Conservation (phyloP, 2,888 invertebrate genomes). For the Agrypnus murinus region DNA sequence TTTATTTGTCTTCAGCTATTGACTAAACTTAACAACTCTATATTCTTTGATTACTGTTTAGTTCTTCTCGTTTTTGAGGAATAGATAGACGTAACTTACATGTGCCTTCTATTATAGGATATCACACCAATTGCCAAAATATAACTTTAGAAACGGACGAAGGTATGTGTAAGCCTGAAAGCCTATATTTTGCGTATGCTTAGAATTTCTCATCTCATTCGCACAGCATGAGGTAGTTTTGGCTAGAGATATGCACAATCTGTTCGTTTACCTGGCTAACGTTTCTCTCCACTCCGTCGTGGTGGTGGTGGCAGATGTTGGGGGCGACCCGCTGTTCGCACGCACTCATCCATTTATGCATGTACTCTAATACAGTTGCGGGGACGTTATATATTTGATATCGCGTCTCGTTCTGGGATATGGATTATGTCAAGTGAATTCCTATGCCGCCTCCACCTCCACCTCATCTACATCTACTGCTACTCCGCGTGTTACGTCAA, state of each 20-base stretch:
- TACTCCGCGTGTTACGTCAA: constrained; percentile 30
- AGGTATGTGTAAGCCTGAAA: constrained; percentile 66
- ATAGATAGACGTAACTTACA: constrained; percentile 61
- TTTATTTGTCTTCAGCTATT: constrained; percentile 28
- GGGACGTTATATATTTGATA: constrained; percentile 52
- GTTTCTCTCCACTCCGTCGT: constrained; percentile 50
- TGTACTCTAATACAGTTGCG: constrained; percentile 59
- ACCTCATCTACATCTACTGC: constrained; percentile 44
- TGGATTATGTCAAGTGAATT: constrained; percentile 49
- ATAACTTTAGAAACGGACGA: constrained; percentile 70
- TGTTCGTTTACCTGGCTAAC: constrained; percentile 54
- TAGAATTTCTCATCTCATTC: constrained; percentile 48
- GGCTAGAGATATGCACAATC: constrained; percentile 54
- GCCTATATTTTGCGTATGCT: constrained; percentile 62
- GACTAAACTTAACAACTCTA: too few relatives aligned
- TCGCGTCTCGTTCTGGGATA: constrained; percentile 44
- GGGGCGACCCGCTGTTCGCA: constrained; percentile 55
- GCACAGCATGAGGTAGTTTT: constrained; percentile 53
- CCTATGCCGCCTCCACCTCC: constrained; percentile 43
- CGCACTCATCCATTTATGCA: constrained; percentile 64
- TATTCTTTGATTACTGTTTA: constrained; percentile 38
- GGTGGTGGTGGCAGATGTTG: constrained; percentile 55
- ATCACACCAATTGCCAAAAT: constrained; percentile 71
- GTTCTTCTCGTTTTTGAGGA: constrained; percentile 32
- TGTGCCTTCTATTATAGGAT: constrained; percentile 70